Percentiles rank a stretch among this genome's conserved stretches.
These are phyloP conservation scores for Hycleus cichorii DNA, from an alignment of 1,140 invertebrate species.

Conservation along the genomic window DNA sequence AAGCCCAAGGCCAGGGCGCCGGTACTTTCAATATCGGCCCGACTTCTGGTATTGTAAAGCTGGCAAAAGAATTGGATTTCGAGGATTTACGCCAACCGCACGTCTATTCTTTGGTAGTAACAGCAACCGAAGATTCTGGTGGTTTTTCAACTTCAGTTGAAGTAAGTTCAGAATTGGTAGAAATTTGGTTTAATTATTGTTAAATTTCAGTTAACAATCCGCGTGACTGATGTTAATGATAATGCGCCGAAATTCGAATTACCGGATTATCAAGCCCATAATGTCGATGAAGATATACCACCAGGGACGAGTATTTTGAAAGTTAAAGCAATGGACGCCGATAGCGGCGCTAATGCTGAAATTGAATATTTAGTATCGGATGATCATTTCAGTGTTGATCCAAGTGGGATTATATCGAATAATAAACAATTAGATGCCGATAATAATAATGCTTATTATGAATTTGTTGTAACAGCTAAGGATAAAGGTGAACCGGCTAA, in stretches of 20 bases:
- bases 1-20: constrained; percentile 87
- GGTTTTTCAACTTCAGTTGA: constrained; percentile 93
- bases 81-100: constrained; percentile 89
- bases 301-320: constrained; percentile 83
- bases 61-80: constrained; percentile 92
- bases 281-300: constrained; percentile 88
- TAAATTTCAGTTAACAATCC: constrained; percentile 69
- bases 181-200: background rate
- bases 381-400: constrained; percentile 88
- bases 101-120: constrained; percentile 85
- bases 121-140: constrained; percentile 90
- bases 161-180: constrained; percentile 47
- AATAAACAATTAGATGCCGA: constrained; percentile 91
- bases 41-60: constrained; percentile 85
- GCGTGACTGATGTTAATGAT: constrained; percentile 91
- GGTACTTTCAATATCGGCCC: constrained; percentile 93
- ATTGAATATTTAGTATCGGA: constrained; percentile 86
- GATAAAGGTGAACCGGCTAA: constrained; percentile 89
- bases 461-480: constrained; percentile 85
- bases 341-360: constrained; percentile 88
- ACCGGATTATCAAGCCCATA: constrained; percentile 91
- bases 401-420: constrained; percentile 84
- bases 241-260: constrained; percentile 91
- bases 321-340: constrained; percentile 88
- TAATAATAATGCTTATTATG: constrained; percentile 94